These are phyloP conservation scores for Datnioides undecimradiatus DNA, from an alignment of 2,113 vertebrate species.

Conservation along the genomic window DNA sequence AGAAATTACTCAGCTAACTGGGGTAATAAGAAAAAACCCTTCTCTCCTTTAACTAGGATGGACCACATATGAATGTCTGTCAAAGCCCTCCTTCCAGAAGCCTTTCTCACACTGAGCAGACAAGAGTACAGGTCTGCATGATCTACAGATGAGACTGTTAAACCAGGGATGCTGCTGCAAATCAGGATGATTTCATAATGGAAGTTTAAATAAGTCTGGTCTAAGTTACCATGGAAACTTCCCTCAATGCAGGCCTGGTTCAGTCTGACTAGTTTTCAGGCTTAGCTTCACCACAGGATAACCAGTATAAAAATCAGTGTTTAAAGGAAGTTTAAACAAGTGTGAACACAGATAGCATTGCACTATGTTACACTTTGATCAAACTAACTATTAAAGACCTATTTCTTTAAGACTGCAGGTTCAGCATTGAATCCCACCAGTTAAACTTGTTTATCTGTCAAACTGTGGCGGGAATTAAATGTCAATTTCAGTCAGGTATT, in stretches of 20 bases:
- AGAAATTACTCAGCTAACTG: constrained; percentile 82
- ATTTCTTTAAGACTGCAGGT: too few relatives aligned
- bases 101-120: background rate
- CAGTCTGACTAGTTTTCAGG: background rate
- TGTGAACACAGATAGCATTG: too few relatives aligned
- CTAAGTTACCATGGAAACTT: background rate
- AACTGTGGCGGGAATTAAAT: too few relatives aligned
- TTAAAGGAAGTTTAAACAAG: too few relatives aligned
- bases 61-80: constrained; percentile 47
- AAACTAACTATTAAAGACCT: too few relatives aligned
- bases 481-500: too few relatives aligned
- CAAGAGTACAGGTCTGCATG: background rate
- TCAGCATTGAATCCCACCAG: too few relatives aligned
- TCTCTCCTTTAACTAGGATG: constrained; percentile 73
- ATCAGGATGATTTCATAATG: background rate
- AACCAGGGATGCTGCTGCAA: background rate
- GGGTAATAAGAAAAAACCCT: constrained; percentile 75
- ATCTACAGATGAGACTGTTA: background rate
- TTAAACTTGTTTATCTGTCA: too few relatives aligned
- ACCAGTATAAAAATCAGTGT: background rate
- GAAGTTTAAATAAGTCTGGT: background rate
- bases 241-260: background rate
- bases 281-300: background rate
- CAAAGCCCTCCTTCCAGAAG: background rate
- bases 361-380: too few relatives aligned